Percentiles rank a stretch among this genome's conserved stretches.
These are phyloP conservation scores for Datnioides undecimradiatus DNA, from an alignment of 2,113 vertebrate species.

Conservation along the genomic window DNA sequence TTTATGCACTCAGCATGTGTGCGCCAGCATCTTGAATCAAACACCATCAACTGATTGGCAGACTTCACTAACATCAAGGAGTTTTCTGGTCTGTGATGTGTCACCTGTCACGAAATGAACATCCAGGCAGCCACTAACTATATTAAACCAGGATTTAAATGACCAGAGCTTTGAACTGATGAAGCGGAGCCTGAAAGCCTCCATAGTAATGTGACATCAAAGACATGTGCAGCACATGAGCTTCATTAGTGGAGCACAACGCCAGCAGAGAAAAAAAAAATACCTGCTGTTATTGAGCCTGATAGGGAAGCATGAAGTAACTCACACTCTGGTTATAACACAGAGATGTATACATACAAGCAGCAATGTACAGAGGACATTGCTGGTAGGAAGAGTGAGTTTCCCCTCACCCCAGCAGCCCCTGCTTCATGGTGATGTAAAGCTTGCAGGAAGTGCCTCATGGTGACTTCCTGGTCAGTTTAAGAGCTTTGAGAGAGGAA, in stretches of 20 bases:
- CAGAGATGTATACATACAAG: neutral
- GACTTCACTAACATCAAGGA: conserved; percentile 45
- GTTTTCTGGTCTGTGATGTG: conserved; percentile 55
- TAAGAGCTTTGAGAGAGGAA: conserved; percentile 58
- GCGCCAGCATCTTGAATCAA: conserved; percentile 3
- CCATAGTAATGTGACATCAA: conserved; percentile 72
- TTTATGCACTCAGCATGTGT: neutral
- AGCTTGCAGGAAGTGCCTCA: conserved; percentile 77
- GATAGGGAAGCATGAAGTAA: conserved; percentile 13
- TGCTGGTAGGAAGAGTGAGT: conserved; percentile 30
- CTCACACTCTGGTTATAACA: conserved; percentile 9
- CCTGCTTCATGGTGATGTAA: conserved; percentile 50
- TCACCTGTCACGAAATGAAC: conserved; percentile 73
- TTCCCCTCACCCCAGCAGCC: conserved; percentile 55
- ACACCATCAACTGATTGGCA: conserved; percentile 27
- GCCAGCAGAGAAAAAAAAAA: conserved; percentile 27
- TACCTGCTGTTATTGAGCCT: conserved; percentile 6
- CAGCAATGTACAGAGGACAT: conserved; percentile 13
- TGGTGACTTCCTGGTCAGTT: conserved; percentile 65
- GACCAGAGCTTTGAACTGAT: conserved; percentile 68
- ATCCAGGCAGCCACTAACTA: conserved; percentile 38
- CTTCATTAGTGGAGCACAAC: conserved; percentile 65
- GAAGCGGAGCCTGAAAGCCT: conserved; percentile 58
- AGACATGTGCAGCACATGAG: conserved; percentile 59
- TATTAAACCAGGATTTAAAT: conserved; percentile 57